Conservation (phyloP, 2,113 vertebrate species). For the Connochaetes taurinus region DNA sequence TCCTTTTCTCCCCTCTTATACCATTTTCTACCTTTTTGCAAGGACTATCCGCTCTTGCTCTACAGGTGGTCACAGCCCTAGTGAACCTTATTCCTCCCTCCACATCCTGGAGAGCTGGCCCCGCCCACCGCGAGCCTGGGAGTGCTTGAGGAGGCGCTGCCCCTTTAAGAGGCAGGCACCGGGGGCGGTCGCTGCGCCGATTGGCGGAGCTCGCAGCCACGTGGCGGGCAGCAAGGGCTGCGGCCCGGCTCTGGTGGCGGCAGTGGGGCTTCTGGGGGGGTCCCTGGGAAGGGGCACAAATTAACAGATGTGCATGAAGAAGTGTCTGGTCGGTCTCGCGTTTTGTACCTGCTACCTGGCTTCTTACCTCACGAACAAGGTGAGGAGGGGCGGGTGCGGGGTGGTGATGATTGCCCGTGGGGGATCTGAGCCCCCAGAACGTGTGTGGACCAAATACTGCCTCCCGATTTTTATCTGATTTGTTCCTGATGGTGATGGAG, state of each 20-base stretch:
- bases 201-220: constrained; percentile 61
- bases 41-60: background rate
- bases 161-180: constrained; percentile 65
- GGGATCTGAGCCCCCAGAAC: background rate
- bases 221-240: constrained; percentile 5
- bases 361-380: constrained; percentile 84
- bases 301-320: constrained; percentile 74
- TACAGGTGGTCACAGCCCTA: accelerated
- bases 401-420: background rate
- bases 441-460: background rate
- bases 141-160: accelerated
- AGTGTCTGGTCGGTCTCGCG: constrained; percentile 69
- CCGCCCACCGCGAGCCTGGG: accelerated
- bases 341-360: constrained; percentile 80
- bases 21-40: background rate
- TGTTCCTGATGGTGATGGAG: background rate
- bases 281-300: background rate
- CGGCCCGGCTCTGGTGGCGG: accelerated
- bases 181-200: background rate
- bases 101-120: accelerated
- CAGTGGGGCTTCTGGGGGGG: background rate
- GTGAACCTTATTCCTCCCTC: accelerated
- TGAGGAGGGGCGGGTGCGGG: constrained; percentile 56
- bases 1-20: background rate
- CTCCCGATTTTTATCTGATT: background rate